Evolutionary conservation across 1,140 invertebrate species (phyloP).

Genomic region (Trichogramma pretiosum): DNA sequence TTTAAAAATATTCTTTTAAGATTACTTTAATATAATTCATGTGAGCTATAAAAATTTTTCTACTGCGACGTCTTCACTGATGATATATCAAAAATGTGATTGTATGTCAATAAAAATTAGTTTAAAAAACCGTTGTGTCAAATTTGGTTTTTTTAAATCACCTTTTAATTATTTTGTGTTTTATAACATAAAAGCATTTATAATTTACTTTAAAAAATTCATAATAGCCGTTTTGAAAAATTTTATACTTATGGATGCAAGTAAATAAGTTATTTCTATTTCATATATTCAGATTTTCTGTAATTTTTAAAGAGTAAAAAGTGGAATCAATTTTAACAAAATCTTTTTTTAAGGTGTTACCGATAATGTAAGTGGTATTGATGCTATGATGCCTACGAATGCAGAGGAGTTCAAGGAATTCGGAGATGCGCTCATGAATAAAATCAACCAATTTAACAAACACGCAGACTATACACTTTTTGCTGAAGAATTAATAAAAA

Average conservation of each 20-base stretch:
- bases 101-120: slow-evolving; percentile 43
- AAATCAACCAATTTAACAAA: slow-evolving; percentile 60
- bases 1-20: too few relatives aligned
- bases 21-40: slow-evolving; percentile 3
- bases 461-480: slow-evolving; percentile 66
- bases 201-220: too few relatives aligned
- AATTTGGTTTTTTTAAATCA: slow-evolving; percentile 30
- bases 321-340: too few relatives aligned
- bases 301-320: too few relatives aligned
- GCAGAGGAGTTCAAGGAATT: slow-evolving; percentile 78
- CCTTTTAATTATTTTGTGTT: slow-evolving; percentile 1
- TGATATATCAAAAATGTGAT: slow-evolving; percentile 37
- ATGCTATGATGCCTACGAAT: slow-evolving; percentile 58
- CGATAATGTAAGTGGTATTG: slow-evolving; percentile 50
- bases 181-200: too few relatives aligned
- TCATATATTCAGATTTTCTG: too few relatives aligned
- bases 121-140: slow-evolving; percentile 40
- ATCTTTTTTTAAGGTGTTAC: slow-evolving; percentile 48
- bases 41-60: slow-evolving; percentile 6
- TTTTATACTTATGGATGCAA: background rate
- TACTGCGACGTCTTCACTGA: slow-evolving; percentile 4
- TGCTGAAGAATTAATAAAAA: slow-evolving; percentile 69
- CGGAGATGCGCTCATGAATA: slow-evolving; percentile 60
- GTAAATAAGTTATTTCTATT: too few relatives aligned
- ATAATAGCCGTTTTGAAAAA: too few relatives aligned